Base-by-base conservation (phyloP, 2,113 vertebrate species). In the Ifrita kowaldi region DNA sequence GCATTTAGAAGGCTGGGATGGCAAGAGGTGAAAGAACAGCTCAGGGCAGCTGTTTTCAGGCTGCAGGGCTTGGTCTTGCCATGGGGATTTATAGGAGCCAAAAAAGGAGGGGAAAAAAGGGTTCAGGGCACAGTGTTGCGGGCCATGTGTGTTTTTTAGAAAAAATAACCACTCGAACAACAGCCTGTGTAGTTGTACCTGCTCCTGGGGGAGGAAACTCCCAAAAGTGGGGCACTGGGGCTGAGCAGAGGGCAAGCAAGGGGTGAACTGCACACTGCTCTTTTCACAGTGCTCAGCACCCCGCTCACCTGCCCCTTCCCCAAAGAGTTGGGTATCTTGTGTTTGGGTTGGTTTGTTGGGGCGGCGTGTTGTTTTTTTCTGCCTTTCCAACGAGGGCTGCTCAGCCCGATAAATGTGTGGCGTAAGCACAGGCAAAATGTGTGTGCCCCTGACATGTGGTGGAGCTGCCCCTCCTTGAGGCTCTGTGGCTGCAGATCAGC, bases 271-370 rank as follows among this genome's bases (percentile, higher is more conserved):
- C n/a, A 64, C 33, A 2, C 44, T 24, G 19, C 18, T 24, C n/a
- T 11, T 53, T 5, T 1, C 32, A 19, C 52, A 21, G 27, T 33
- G 20, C 37, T 50, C 20, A 6, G 59, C 50, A 52, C 9, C 17
- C 4, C 2, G 39, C 62, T 65, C 7, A 3, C 41, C 30, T 4
- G 0, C 24, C 27, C 26, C 62, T 85, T 84, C 35, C 64, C 55
- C 1, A 0, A 35, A 76, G 17, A 16, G 8, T 32, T 84, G 1
- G 0, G 13, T 77, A 60, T 91, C 84, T 93, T 71, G 24, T 84
- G 73, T 97, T 97, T 94, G 95, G 87, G 95, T 91, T 94, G 50
- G 49, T 84, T 95, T 81, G 41, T 60, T 81, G 49, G 57, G 11
- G 3, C 18, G 32, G 13, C 10, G 32, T 73, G 65, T 46, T 65